phyloP scores from a whole-genome alignment of 1,140 invertebrate genomes.

The Hylyphantes graminicola region DNA sequence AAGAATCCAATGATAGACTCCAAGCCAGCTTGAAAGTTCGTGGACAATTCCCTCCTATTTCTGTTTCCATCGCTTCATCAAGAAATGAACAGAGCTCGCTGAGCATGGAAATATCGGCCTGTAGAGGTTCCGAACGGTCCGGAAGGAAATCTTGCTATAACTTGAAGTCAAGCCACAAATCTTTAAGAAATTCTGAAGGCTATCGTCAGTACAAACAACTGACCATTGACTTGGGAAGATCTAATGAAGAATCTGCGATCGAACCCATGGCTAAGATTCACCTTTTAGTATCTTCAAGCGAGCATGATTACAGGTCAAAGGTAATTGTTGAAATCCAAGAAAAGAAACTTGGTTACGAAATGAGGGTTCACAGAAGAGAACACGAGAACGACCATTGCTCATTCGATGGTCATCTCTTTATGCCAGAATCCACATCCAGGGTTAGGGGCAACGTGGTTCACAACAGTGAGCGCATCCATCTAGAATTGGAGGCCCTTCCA shows the following conservation, averaged over 20 bases:
- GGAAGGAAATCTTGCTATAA: neutral
- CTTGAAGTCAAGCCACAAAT: constrained; percentile 18
- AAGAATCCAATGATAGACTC: neutral
- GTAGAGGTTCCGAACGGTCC: neutral
- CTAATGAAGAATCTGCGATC: neutral
- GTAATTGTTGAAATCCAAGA: constrained; percentile 4
- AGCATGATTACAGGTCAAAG: constrained; percentile 14
- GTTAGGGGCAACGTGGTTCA: constrained; percentile 5
- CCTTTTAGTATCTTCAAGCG: neutral
- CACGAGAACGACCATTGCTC: constrained; percentile 19
- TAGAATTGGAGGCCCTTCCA: constrained; percentile 14
- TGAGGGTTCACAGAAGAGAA: constrained; percentile 4
- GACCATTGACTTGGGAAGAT: constrained; percentile 19
- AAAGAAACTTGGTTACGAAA: constrained; percentile 31
- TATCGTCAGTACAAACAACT: neutral
- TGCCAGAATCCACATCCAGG: neutral
- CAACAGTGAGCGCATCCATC: neutral
- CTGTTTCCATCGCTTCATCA: neutral
- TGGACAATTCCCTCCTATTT: constrained; percentile 1
- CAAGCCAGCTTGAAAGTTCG: neutral
- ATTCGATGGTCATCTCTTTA: constrained; percentile 8
- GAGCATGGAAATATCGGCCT: neutral
- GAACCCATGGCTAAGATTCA: neutral
- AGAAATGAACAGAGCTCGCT: neutral
- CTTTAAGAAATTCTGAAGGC: neutral